A percentile compares a stretch with the other conserved stretches of the same genome.
These are phyloP conservation scores for Scomber colias DNA, from an alignment of 2,113 vertebrate species.

Conservation along the genomic window DNA sequence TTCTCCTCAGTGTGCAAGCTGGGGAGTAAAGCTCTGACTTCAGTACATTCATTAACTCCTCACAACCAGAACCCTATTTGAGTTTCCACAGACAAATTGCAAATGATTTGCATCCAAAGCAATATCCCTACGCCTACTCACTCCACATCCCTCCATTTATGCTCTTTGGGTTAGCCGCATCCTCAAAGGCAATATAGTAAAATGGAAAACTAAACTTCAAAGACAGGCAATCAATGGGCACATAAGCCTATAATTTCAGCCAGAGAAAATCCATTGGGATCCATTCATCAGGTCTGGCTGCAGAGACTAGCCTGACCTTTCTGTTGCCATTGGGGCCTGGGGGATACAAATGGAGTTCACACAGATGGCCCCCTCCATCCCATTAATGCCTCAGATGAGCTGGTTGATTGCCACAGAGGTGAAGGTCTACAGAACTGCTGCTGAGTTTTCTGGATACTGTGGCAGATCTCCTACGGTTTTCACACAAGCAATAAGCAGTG, in stretches of 20 bases:
- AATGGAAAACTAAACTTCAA: slow-evolving; percentile 62
- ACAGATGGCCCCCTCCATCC: slow-evolving; percentile 16
- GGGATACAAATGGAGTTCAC: slow-evolving; percentile 24
- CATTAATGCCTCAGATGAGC: slow-evolving; percentile 28
- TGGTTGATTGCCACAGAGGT: slow-evolving; percentile 46
- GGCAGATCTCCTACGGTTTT: neutral
- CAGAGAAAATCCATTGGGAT: slow-evolving; percentile 47
- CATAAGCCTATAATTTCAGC: slow-evolving; percentile 32
- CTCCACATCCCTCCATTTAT: slow-evolving; percentile 10
- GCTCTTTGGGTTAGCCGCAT: slow-evolving; percentile 21
- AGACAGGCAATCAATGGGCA: slow-evolving; percentile 53
- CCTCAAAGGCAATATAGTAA: slow-evolving; percentile 50
- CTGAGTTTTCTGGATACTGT: slow-evolving; percentile 5
- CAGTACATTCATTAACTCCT: slow-evolving; percentile 32
- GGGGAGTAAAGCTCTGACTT: slow-evolving; percentile 17
- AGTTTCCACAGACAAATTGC: slow-evolving; percentile 36
- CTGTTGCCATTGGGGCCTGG: slow-evolving; percentile 31
- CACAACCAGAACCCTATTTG: slow-evolving; percentile 15
- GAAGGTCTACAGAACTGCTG: slow-evolving; percentile 9
- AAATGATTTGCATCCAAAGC: slow-evolving; percentile 37
- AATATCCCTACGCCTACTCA: slow-evolving; percentile 26
- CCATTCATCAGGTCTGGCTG: slow-evolving; percentile 46
- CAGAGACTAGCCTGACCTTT: slow-evolving; percentile 36
- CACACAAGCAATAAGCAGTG: slow-evolving; percentile 8
- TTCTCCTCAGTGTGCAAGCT: neutral